Base-by-base conservation (phyloP, 1,140 invertebrate genomes). In the Drosophila sucinea region DNA sequence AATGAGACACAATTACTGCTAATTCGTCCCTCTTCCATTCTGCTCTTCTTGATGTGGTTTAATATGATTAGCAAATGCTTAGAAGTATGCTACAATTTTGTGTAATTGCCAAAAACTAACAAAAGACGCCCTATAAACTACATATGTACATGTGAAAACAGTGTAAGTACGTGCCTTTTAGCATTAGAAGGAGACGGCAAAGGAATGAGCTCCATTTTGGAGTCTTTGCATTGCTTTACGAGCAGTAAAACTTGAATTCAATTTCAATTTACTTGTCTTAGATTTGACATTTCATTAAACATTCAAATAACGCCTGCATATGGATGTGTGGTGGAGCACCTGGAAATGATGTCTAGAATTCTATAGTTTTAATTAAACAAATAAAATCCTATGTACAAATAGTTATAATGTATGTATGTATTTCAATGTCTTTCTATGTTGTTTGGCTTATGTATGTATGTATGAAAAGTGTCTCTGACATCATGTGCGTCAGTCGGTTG, bases 261-360 rank as follows among this genome's bases (percentile, higher is more conserved):
- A 80, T 80, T 80, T 74, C 60, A 70, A 77, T 72, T 87, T 74
- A 61, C 60, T 68, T 77, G 41, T 71, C 61, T 23, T 60, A 58
- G 30, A 56, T 73, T 67, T 74, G 63, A 67, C 73, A 74, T 82
- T 81, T 77, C 61, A 81, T 71, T 73, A 66, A 54, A 58, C 57
- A 60, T 44, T 54, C 54, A 64, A 61, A 77, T 76, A 72, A 63
- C 72, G 65, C 54, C 27, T 41, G 33, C 5, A 23, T 38, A 51
- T 51, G 44, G 17, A 54, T 72, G 47, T 38, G 10, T 8, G 44
- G 44, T 27, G 25, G 3, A 51, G 40, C 68, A 71, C 71, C 75
- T 70, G 60, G 56, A 60, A 41, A 72, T 63, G 56, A 57, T 64
- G 75, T 44, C 57, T 10, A 27, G 69, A 72, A 77, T 73, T 69